Conservation (phyloP, 2,113 vertebrate species). For the Osmerus mordax region DNA sequence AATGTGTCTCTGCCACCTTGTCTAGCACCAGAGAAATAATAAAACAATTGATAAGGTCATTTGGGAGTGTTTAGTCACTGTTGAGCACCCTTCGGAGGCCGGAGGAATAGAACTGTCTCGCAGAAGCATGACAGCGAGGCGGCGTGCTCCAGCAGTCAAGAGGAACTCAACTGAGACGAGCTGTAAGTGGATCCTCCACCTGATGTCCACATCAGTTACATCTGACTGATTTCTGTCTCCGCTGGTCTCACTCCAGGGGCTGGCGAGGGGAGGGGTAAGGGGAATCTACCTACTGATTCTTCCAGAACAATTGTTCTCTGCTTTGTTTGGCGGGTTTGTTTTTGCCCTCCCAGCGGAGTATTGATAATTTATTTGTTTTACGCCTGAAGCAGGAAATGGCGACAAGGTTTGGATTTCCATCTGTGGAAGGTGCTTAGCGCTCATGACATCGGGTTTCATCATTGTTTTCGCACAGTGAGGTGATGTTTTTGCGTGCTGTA, state of each 20-base stretch:
- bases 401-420: too few relatives aligned
- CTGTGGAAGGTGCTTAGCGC: too few relatives aligned
- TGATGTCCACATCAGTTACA: constrained; percentile 73
- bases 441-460: too few relatives aligned
- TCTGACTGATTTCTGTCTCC: constrained; percentile 67
- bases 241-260: constrained; percentile 52
- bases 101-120: constrained; percentile 68
- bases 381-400: too few relatives aligned
- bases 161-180: constrained; percentile 66
- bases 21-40: constrained; percentile 47
- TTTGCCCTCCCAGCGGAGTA: too few relatives aligned
- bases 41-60: constrained; percentile 66
- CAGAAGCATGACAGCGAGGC: constrained; percentile 60
- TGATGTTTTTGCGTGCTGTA: too few relatives aligned
- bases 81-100: constrained; percentile 52
- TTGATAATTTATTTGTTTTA: too few relatives aligned
- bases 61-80: constrained; percentile 66
- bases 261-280: constrained; percentile 17
- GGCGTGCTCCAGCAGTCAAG: constrained; percentile 64
- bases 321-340: not conserved
- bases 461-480: too few relatives aligned
- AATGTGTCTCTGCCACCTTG: constrained; percentile 17
- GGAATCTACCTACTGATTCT: not conserved
- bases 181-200: constrained; percentile 72
- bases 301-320: too few relatives aligned